Conservation (phyloP, 1,140 invertebrate genomes). For the Papilio xuthus region DNA sequence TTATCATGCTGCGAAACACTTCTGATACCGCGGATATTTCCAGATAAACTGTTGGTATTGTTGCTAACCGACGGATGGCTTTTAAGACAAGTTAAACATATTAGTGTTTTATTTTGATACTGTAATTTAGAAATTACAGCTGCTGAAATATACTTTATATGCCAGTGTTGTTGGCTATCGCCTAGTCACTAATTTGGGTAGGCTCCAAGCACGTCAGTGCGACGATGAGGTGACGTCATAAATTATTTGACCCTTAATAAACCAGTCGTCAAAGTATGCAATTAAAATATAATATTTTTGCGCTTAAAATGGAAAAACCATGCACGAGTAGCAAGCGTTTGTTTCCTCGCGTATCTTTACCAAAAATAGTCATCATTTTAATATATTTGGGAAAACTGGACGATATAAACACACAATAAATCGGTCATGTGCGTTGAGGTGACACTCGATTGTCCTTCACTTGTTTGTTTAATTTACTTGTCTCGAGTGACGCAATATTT, state of each 20-base stretch:
- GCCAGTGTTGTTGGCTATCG: too few species aligned
- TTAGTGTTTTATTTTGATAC: background rate
- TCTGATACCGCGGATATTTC: background rate
- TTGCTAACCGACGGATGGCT: background rate
- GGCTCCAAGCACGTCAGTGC: too few species aligned
- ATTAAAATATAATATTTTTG: too few species aligned
- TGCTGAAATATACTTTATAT: too few species aligned
- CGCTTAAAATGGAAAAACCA: background rate
- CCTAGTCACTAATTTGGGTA: too few species aligned
- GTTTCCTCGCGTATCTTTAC: too few species aligned
- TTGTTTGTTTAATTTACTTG: conserved; percentile 14
- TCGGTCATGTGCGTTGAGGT: background rate
- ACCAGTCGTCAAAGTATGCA: too few species aligned
- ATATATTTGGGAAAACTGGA: background rate
- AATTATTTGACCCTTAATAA: too few species aligned
- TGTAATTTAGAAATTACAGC: background rate
- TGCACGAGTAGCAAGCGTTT: background rate
- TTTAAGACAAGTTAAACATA: background rate
- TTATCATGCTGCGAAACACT: background rate
- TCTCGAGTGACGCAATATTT: conserved; percentile 8
- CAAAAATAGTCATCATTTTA: background rate
- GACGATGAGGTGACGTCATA: too few species aligned
- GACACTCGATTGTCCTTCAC: background rate
- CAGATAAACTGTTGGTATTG: conserved; percentile 4
- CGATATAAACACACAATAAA: background rate